Evolutionary conservation across 2,797 vertebrate species (phyloP).

Genomic region (Lycodopsis pacificus): DNA sequence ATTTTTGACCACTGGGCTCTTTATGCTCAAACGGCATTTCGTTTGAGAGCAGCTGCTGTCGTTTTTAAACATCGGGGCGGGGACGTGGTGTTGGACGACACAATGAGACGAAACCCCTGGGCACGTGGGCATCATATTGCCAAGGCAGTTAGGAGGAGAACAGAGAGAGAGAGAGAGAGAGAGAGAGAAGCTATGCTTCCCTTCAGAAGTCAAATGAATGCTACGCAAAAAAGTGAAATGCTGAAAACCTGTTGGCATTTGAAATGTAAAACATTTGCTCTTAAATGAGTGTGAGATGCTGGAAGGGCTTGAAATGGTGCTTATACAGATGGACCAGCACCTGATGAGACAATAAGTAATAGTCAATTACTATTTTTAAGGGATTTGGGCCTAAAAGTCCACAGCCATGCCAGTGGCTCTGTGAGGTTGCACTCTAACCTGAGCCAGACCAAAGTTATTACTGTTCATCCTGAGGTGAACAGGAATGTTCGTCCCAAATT

Average conservation of each 20-base stretch:
- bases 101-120: slow-evolving; percentile 55
- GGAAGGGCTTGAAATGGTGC: too few relatives aligned
- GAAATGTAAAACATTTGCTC: background rate
- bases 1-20: slow-evolving; percentile 89
- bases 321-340: too few relatives aligned
- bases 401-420: background rate
- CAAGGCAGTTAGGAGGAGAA: slow-evolving; percentile 56
- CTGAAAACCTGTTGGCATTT: background rate
- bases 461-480: background rate
- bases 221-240: background rate
- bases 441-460: background rate
- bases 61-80: slow-evolving; percentile 54
- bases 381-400: background rate
- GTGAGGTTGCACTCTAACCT: background rate
- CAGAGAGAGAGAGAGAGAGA: slow-evolving; percentile 10
- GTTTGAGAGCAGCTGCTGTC: slow-evolving; percentile 84
- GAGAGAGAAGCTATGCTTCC: slow-evolving; percentile 46
- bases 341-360: too few relatives aligned
- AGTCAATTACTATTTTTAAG: too few relatives aligned
- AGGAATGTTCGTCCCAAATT: background rate
- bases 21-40: slow-evolving; percentile 75
- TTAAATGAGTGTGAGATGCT: background rate
- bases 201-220: slow-evolving; percentile 33
- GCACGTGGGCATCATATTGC: slow-evolving; percentile 57
- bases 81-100: slow-evolving; percentile 47